Evolutionary conservation across 1,140 invertebrate genomes (phyloP), one percentile per base, ranked within the genome.

Genomic region (Megalopta genalis): DNA sequence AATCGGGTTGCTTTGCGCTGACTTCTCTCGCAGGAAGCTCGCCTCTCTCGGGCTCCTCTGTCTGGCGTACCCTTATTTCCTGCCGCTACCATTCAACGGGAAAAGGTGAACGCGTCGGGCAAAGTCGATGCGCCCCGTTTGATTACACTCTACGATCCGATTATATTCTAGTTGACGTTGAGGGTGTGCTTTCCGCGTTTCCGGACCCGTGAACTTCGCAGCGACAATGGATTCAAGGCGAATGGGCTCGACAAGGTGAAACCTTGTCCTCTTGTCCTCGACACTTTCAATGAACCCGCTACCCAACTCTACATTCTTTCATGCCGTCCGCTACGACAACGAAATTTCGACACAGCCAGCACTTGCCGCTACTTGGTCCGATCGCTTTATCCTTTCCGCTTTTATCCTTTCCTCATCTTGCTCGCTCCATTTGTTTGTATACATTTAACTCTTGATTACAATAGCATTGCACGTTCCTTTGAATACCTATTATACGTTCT

Each of bases 1-100:
- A 46, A 65, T 46, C 62, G 21, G 64, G 75, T 83, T 77, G 82
- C 81, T 76, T 83, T 76, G 71, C 81, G 21, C 37, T 10, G 42
- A 57, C 49, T 62, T 52, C 25, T 27, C 42, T 25, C 18, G 69
- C 42, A 67, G 54, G 72, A 66, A 57, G 16, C 57, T 18, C 32
- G 69, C 59, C 59, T 59, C 63, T 52, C 63, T 52, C 68, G 5
- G 39, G 18, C 21, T 46, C 54, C 67, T 71, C 59, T 77, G 59
- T 52, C 67, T 27, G 37, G 59, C 12, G 23, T 27, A 39, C 42
- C 67, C 75, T 71, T 77, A 77, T 77, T 77, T 77, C 75, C 75
- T 71, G 75, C 57, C 67, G 52, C 63, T 77, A 62, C 66, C 54
- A 77, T 46, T 49, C 66, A 12, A 42, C 74, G 27, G 16, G 21